Percentiles rank a stretch among this genome's conserved stretches.
These are phyloP conservation scores for Dione juno DNA, from an alignment of 2,888 invertebrate genomes.

Conservation along the genomic window DNA sequence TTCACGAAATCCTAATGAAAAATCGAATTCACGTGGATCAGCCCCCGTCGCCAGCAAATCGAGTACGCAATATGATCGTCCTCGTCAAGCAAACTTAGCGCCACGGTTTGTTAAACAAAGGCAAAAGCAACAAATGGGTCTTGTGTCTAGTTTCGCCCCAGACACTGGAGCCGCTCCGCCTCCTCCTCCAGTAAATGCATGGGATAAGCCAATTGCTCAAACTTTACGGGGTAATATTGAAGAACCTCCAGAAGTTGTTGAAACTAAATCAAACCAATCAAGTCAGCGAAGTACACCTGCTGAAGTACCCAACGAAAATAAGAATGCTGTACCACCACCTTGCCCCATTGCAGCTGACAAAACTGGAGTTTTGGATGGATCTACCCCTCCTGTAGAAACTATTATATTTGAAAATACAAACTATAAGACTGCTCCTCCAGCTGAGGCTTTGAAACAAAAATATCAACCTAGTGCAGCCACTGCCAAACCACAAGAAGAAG, in stretches of 20 bases:
- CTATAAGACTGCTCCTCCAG: constrained; percentile 90
- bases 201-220: constrained; percentile 92
- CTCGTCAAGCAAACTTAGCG: constrained; percentile 86
- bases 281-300: constrained; percentile 78
- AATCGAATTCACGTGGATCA: constrained; percentile 66
- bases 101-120: constrained; percentile 91
- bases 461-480: constrained; percentile 76
- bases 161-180: constrained; percentile 85
- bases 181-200: constrained; percentile 90
- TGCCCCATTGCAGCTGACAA: constrained; percentile 74
- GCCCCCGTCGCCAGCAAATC: constrained; percentile 67
- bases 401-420: constrained; percentile 97
- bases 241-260: constrained; percentile 61
- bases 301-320: constrained; percentile 64
- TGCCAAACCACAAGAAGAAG: constrained; percentile 79
- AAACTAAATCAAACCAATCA: constrained; percentile 71
- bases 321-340: constrained; percentile 55
- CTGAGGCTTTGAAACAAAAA: constrained; percentile 86
- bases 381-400: constrained; percentile 92
- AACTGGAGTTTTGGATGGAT: constrained; percentile 86
- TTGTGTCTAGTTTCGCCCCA: constrained; percentile 71
- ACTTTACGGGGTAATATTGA: constrained; percentile 84
- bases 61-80: constrained; percentile 72
- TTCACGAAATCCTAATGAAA: constrained; percentile 72
- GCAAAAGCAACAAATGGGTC: constrained; percentile 80